Evolutionary conservation across 2,888 invertebrate species (phyloP).

Genomic region (Crioceris asparagi): DNA sequence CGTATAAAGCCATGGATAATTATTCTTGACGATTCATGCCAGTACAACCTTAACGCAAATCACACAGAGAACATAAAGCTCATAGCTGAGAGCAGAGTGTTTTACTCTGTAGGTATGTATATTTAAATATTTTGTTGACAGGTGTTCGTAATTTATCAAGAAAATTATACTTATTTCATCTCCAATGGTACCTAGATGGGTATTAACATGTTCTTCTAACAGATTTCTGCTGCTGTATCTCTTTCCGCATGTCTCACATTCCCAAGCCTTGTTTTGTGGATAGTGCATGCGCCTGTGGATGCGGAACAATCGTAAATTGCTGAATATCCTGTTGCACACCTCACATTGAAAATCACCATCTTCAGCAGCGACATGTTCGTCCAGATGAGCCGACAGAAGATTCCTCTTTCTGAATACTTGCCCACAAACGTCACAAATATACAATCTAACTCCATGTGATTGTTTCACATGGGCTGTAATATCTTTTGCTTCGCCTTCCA

Average conservation of each 20-base stretch:
- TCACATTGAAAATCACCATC: constrained; percentile 55
- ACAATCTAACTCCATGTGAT: constrained; percentile 47
- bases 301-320: constrained; percentile 48
- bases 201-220: constrained; percentile 61
- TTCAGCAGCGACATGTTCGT: constrained; percentile 49
- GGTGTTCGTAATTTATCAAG: too few relatives aligned
- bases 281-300: constrained; percentile 55
- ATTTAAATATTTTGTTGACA: too few relatives aligned
- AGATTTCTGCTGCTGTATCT: constrained; percentile 57
- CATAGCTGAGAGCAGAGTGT: too few relatives aligned
- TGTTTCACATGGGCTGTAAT: constrained; percentile 52
- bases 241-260: constrained; percentile 56
- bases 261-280: constrained; percentile 50
- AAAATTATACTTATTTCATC: too few relatives aligned
- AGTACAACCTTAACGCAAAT: too few relatives aligned
- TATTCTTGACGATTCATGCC: too few relatives aligned
- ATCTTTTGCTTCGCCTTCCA: constrained; percentile 44
- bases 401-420: constrained; percentile 51
- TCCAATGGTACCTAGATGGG: constrained; percentile 48
- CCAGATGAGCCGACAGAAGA: constrained; percentile 54
- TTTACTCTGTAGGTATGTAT: too few relatives aligned
- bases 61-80: too few relatives aligned
- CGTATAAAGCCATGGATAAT: too few relatives aligned
- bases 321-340: constrained; percentile 50
- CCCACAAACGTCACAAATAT: constrained; percentile 62